Conservation (phyloP, 2,113 vertebrate genomes). For the Chlamydotis undulata region DNA sequence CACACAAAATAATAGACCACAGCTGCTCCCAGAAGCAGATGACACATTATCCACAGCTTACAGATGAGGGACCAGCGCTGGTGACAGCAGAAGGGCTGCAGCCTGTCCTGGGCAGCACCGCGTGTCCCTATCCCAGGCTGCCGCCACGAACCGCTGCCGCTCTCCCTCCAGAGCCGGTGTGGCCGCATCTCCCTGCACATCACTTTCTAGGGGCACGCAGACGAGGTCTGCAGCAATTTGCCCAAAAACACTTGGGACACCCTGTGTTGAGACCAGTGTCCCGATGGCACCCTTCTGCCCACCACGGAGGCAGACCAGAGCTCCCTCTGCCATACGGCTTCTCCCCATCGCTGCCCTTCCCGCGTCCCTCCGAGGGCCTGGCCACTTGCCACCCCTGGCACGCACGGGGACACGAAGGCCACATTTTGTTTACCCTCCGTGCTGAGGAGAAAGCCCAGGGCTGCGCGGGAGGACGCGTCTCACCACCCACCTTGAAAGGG, state of each 20-base stretch:
- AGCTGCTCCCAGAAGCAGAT: not conserved
- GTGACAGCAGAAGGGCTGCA: not conserved
- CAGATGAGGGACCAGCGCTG: not conserved
- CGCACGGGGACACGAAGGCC: rapidly evolving
- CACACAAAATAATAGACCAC: not conserved
- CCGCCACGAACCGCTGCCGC: rapidly evolving
- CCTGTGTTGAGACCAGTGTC: rapidly evolving
- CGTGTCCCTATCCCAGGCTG: rapidly evolving
- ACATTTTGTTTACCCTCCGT: not conserved
- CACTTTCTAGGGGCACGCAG: rapidly evolving
- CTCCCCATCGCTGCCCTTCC: not conserved
- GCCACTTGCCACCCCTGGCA: not conserved
- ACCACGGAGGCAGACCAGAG: not conserved
- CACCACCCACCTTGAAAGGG: not conserved
- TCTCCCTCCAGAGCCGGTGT: not conserved
- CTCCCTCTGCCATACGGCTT: not conserved
- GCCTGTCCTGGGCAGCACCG: rapidly evolving
- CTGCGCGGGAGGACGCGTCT: not conserved
- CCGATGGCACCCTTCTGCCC: not conserved
- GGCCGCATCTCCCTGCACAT: not conserved
- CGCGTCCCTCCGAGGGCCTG: not conserved
- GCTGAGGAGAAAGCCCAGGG: not conserved
- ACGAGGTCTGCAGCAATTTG: not conserved
- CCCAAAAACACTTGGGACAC: rapidly evolving
- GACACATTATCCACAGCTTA: not conserved